Evolutionary conservation across 2,797 vertebrate species (phyloP), one percentile per base, ranked within the genome.

Genomic region (Clarias platycephalus): DNA sequence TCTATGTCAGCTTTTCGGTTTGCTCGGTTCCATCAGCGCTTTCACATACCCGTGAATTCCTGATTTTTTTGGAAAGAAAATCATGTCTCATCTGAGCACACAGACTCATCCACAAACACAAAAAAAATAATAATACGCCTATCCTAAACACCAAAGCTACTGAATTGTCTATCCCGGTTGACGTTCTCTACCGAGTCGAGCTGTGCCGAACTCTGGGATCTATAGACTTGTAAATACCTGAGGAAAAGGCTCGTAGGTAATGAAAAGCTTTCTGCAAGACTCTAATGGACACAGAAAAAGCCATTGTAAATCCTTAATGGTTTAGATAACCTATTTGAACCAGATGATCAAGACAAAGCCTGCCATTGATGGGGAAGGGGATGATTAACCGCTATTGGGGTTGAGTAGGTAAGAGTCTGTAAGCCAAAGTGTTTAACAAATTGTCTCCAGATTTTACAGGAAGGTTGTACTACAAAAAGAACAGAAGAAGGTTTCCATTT

Each of bases 381-480:
- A 53, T 12, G 62, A 80, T 66, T 49, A 66, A 80, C 12, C 20
- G 9, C n/a, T 44, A 22, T 7, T 37, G 4, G 4, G 4, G n/a
- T 20, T 5, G 4, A 49, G 40, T 60, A 80, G 62, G 37, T 64
- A 49, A 53, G n/a, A 6, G n/a, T 49, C 62, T 80, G 77, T 26
- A 80, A 64, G 77, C 24, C 62, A 63, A 79, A 80, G 62, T 80
- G 77, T 28, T 80, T 53, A 44, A 12, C 64, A 66, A 80, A 80
- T 80, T 31, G 77, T 49, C 77, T 80, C 77, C 77, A 80, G 77
- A 28, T 80, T 66, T 66, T 79, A 26, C 37, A 66, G n/a, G 40
- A 62, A 80, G 60, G 18, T 28, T 80, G 77, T 64, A 64, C 77
- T 63, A 80, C 40, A 80, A 80, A 49, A 64, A 40, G 26, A 79